Evolutionary conservation across 2,888 invertebrate genomes (phyloP), one percentile per base, ranked within the genome.

Genomic region (Steinernema carpocapsae): DNA sequence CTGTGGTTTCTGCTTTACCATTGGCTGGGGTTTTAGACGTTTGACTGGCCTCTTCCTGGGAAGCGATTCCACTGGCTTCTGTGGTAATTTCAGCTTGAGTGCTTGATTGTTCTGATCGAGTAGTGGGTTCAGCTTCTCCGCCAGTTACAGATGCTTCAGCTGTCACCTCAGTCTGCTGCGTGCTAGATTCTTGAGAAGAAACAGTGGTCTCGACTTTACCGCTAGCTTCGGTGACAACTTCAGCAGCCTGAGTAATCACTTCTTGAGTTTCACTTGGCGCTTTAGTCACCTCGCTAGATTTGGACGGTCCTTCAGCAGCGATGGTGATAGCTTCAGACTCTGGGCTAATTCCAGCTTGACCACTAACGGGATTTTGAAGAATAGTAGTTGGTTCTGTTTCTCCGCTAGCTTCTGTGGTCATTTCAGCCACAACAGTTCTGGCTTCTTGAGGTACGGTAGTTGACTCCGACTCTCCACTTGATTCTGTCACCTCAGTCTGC

Each of bases 1-100:
- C 48, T 7, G 48, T 48, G 17, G 2, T 6, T 7, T 48, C 48
- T 7, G 48, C 17, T 7, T 17, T 19, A 48, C 42, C 32, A 73
- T n/a, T n/a, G n/a, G 70, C 70, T 1, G 73, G 29, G 26, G 71
- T 71, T 17, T 32, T 6, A 22, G 43, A 42, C 37, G 24, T 72
- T 74, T 74, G 56, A 24, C 72, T 74, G 10, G 72, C 37, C 42
- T 76, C 72, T 56, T 64, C 76, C 19, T 64, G 26, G n/a, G 51
- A 24, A 43, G 59, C 22, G 76, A 76, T 37, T 26, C 48, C 72
- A 14, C 19, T 48, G 6, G 17, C 19, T 17, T 17, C 29, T 3
- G 29, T 32, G 1, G 64, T 64, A 10, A 24, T 37, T 45, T 17
- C 51, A 59, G 32, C 72, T 26, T 26, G 22, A 26, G 70, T 19